These are phyloP conservation scores for Wiebesia pumilae DNA, from an alignment of 1,140 invertebrate genomes.

Conservation along the genomic window DNA sequence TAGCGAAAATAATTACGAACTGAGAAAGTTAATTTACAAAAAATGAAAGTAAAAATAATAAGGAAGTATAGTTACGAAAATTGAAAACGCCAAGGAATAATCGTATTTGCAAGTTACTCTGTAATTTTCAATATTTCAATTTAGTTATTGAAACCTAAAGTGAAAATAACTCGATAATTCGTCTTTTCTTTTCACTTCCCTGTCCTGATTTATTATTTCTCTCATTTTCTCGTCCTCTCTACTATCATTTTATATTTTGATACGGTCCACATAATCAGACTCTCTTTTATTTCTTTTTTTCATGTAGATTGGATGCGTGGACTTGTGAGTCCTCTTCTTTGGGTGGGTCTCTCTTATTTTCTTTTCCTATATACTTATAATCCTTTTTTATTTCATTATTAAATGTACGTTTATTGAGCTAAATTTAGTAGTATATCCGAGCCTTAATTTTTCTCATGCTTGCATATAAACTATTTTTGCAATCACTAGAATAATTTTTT, in stretches of 20 bases:
- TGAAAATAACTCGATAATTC: slow-evolving; percentile 29
- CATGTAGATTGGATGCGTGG: too few relatives aligned
- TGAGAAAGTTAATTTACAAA: too few relatives aligned
- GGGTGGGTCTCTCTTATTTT: not conserved
- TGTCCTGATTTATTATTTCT: too few relatives aligned
- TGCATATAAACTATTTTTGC: slow-evolving; percentile 23
- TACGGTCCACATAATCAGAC: not conserved
- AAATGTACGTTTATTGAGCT: slow-evolving; percentile 32
- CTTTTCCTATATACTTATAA: not conserved
- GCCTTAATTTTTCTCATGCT: slow-evolving; percentile 41
- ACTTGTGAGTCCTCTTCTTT: not conserved
- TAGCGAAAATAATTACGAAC: too few relatives aligned
- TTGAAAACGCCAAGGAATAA: too few relatives aligned
- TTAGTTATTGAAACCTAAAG: slow-evolving; percentile 28
- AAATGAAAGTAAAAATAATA: too few relatives aligned
- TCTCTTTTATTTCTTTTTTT: slow-evolving; percentile 7
- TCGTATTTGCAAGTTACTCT: too few relatives aligned
- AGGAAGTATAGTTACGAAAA: too few relatives aligned
- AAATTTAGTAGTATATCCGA: not conserved
- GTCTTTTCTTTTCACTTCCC: slow-evolving; percentile 27
- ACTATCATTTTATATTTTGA: slow-evolving; percentile 7
- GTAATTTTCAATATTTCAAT: not conserved
- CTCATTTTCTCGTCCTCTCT: not conserved
- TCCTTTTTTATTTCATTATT: not conserved
- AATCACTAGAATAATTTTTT: not conserved